These are phyloP conservation scores for Mesorhabditis belari DNA, from an alignment of 2,888 invertebrate genomes.

Conservation along the genomic window DNA sequence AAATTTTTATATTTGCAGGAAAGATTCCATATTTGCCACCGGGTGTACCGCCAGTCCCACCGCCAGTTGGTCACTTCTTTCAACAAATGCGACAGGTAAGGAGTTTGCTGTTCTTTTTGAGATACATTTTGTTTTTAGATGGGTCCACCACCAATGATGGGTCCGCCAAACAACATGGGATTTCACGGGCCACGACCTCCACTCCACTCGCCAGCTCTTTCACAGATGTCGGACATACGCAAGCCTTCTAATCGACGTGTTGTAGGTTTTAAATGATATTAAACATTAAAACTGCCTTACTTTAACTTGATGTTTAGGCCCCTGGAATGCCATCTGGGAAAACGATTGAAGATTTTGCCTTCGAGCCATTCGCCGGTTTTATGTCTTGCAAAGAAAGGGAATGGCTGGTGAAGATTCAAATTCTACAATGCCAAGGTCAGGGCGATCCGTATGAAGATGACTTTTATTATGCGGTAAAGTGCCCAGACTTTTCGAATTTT, in stretches of 20 bases:
- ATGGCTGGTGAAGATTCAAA: conserved; percentile 89
- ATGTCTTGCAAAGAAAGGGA: conserved; percentile 91
- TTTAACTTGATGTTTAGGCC: conserved; percentile 7
- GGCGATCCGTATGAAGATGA: conserved; percentile 93
- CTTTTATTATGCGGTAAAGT: conserved; percentile 75
- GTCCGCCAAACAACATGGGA: too few species aligned
- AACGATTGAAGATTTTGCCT: conserved; percentile 48
- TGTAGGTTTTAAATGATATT: too few species aligned
- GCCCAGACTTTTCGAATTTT: not conserved
- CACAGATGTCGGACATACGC: conserved; percentile 1
- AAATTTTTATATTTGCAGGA: too few species aligned
- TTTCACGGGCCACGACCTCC: too few species aligned
- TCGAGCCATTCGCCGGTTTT: conserved; percentile 62
- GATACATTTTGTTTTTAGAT: not conserved
- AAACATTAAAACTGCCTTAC: too few species aligned
- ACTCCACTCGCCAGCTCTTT: conserved; percentile 12
- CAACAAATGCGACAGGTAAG: conserved; percentile 14
- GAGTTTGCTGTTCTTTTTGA: not conserved
- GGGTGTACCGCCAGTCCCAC: conserved; percentile 25
- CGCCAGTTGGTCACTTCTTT: conserved; percentile 17
- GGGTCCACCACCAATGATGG: too few species aligned
- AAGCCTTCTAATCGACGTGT: too few species aligned
- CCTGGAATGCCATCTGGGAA: conserved; percentile 34
- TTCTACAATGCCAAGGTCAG: conserved; percentile 77
- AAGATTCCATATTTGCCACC: conserved; percentile 15